Conservation (phyloP, 2,888 invertebrate genomes). For the Drosophila cracens region DNA sequence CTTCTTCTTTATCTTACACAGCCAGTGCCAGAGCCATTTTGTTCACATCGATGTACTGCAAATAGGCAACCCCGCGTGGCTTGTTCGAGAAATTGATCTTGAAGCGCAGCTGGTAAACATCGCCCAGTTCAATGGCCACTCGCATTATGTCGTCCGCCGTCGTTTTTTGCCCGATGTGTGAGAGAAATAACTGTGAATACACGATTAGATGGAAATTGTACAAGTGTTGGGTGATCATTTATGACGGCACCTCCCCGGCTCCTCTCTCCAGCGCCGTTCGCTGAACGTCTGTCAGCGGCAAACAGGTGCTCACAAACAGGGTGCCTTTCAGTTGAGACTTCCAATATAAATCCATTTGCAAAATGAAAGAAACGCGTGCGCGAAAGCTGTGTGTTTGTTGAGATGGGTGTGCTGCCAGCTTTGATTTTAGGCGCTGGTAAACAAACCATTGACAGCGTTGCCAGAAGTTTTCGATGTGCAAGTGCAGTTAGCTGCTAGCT, state of each 20-base stretch:
- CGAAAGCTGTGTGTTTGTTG: not conserved
- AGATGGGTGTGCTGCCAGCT: slow-evolving; percentile 6
- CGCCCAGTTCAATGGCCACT: slow-evolving; percentile 68
- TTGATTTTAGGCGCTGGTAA: not conserved
- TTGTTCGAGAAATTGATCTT: slow-evolving; percentile 66
- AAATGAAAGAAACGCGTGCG: slow-evolving; percentile 34
- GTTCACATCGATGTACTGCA: slow-evolving; percentile 72
- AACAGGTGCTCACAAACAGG: slow-evolving; percentile 59
- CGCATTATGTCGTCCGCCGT: slow-evolving; percentile 58
- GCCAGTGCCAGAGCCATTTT: slow-evolving; percentile 49
- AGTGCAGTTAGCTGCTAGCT: not conserved
- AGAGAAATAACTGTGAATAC: slow-evolving; percentile 52
- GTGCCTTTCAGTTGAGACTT: slow-evolving; percentile 77
- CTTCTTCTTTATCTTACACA: slow-evolving; percentile 47
- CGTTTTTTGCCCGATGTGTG: slow-evolving; percentile 38
- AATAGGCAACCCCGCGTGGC: slow-evolving; percentile 79
- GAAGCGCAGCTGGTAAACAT: slow-evolving; percentile 75
- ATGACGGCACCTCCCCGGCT: slow-evolving; percentile 71
- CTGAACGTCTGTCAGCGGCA: slow-evolving; percentile 21
- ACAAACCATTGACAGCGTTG: slow-evolving; percentile 13
- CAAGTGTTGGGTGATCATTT: not conserved
- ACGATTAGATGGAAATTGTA: not conserved
- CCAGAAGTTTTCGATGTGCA: slow-evolving; percentile 6
- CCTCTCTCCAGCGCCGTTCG: slow-evolving; percentile 62
- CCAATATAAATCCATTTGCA: slow-evolving; percentile 34